Conservation (phyloP, 92 coral and sea anemone species). For the Parazoanthus atlanticus region DNA sequence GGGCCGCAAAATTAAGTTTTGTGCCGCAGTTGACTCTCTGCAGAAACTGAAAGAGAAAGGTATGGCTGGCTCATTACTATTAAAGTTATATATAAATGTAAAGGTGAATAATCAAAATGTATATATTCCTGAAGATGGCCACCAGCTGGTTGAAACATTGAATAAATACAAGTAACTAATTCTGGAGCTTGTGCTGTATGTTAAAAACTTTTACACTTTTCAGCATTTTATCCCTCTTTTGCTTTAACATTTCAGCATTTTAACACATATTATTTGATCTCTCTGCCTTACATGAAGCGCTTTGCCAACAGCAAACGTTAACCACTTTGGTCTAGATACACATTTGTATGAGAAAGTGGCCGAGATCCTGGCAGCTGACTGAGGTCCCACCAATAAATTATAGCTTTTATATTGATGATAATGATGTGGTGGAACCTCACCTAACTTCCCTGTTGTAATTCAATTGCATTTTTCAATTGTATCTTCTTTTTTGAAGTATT, state of each 20-base stretch:
- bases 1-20: conserved; percentile 25
- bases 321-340: conserved; percentile 14
- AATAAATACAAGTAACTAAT: conserved; percentile 12
- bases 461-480: conserved; percentile 16
- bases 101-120: conserved; percentile 27
- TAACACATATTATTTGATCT: conserved; percentile 6
- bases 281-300: conserved; percentile 20
- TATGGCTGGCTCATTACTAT: conserved; percentile 11
- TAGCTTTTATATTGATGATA: conserved; percentile 4
- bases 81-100: conserved; percentile 19
- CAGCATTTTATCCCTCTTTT: conserved; percentile 17
- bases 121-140: conserved; percentile 19
- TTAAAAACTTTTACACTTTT: too few species aligned
- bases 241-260: conserved; percentile 20
- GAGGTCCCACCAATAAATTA: conserved; percentile 14
- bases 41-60: conserved; percentile 31
- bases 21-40: conserved; percentile 27
- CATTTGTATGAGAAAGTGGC: conserved; percentile 19
- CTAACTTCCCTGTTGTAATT: conserved; percentile 16
- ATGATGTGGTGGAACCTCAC: conserved; percentile 16
- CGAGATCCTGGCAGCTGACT: conserved; percentile 17
- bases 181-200: conserved; percentile 23
- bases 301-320: conserved; percentile 15
- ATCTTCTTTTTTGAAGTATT: conserved; percentile 12
- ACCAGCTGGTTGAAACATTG: conserved; percentile 21